Evolutionary conservation across 1,140 invertebrate genomes (phyloP).

Genomic region (Atta texana): DNA sequence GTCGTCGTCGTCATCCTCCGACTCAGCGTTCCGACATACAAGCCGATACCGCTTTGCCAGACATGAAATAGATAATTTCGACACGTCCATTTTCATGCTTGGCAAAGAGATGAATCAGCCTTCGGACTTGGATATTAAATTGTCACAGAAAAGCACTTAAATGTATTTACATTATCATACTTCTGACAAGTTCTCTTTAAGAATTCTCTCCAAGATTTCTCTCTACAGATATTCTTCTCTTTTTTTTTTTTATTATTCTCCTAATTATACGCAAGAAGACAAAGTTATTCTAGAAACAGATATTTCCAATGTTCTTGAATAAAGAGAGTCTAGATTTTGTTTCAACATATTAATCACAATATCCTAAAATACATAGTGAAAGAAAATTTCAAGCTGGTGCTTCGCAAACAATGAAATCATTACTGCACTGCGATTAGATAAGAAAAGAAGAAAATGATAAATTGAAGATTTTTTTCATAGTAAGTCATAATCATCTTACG

Average conservation of each 20-base stretch:
- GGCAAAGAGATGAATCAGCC: slow-evolving; percentile 61
- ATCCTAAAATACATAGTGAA: neutral
- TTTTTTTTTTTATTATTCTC: neutral
- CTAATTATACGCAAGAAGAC: neutral
- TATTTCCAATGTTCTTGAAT: neutral
- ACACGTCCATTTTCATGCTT: slow-evolving; percentile 65
- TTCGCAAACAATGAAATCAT: slow-evolving; percentile 12
- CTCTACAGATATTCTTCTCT: neutral
- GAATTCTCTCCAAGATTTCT: neutral
- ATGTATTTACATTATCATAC: neutral
- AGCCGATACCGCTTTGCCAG: slow-evolving; percentile 68
- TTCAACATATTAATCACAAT: slow-evolving; percentile 14
- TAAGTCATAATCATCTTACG: slow-evolving; percentile 58
- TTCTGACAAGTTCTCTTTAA: neutral
- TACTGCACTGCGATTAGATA: neutral
- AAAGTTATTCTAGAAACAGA: neutral
- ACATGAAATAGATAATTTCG: slow-evolving; percentile 74
- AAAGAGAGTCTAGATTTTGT: slow-evolving; percentile 36
- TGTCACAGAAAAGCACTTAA: neutral
- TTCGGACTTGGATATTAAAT: slow-evolving; percentile 44
- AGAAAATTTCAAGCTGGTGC: neutral
- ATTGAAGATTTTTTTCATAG: neutral
- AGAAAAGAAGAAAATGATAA: slow-evolving; percentile 1
- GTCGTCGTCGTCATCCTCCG: slow-evolving; percentile 6
- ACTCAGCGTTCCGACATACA: slow-evolving; percentile 65